phyloP scores from a whole-genome alignment of 2,888 invertebrate species.

The Patella pellucida region DNA sequence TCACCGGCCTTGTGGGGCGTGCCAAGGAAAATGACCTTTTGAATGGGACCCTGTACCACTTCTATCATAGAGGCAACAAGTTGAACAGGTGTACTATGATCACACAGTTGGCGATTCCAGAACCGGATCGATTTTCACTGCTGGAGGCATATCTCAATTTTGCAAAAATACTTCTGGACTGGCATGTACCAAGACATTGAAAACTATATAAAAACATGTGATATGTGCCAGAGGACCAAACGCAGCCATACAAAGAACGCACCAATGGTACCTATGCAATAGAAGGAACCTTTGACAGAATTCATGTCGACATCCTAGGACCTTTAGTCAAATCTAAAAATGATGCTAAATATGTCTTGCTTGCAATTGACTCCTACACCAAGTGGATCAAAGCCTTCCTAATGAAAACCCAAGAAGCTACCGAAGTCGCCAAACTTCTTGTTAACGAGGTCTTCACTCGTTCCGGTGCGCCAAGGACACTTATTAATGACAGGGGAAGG shows the following conservation, averaged over 20 bases:
- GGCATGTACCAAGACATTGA: too few species aligned
- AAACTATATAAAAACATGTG: too few species aligned
- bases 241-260: too few species aligned
- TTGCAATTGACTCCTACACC: constrained; percentile 10
- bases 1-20: too few species aligned
- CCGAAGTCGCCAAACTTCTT: constrained; percentile 16
- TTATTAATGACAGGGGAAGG: too few species aligned
- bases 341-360: constrained; percentile 5
- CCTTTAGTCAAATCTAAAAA: constrained; percentile 16
- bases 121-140: constrained; percentile 22
- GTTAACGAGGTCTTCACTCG: constrained; percentile 9
- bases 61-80: constrained; percentile 16
- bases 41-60: constrained; percentile 16
- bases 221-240: too few species aligned
- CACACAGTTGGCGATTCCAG: constrained; percentile 20
- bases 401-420: constrained; percentile 17
- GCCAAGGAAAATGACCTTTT: neutral
- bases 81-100: constrained; percentile 2
- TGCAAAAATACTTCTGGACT: constrained; percentile 19
- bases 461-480: too few species aligned
- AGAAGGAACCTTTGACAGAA: too few species aligned
- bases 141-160: constrained; percentile 24
- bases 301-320: constrained; percentile 30
- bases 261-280: too few species aligned
- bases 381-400: constrained; percentile 21